Percentiles rank a stretch among this genome's conserved stretches.
Evolutionary conservation across 2,888 invertebrate genomes (phyloP).

Genomic region (Neoascia interrupta): DNA sequence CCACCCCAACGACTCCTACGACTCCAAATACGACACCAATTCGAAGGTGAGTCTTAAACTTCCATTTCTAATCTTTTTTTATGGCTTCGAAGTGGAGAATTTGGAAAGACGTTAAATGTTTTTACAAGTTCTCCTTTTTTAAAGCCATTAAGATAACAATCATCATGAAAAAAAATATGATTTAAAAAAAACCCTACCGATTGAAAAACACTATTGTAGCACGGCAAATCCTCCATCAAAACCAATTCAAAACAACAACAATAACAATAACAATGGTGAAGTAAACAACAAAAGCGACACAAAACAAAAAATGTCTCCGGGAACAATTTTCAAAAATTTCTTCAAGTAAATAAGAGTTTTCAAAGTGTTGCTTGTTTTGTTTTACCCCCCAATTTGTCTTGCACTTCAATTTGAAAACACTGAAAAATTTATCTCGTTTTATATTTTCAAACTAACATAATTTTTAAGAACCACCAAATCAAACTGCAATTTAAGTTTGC

Average conservation of each 20-base stretch:
- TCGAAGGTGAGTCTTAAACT: slow-evolving; percentile 79
- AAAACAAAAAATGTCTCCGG: slow-evolving; percentile 88
- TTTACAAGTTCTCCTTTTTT: slow-evolving; percentile 29
- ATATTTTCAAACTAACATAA: no score
- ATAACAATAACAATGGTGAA: slow-evolving; percentile 70
- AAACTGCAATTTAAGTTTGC: no score
- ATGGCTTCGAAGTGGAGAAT: not conserved
- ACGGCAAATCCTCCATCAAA: slow-evolving; percentile 60
- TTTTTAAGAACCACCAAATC: no score
- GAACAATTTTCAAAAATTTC: slow-evolving; percentile 96
- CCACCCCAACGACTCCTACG: slow-evolving; percentile 72
- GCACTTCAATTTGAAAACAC: no score
- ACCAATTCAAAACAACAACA: slow-evolving; percentile 60
- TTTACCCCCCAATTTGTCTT: no score
- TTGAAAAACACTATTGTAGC: slow-evolving; percentile 55
- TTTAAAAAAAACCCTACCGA: slow-evolving; percentile 12
- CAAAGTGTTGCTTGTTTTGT: slow-evolving; percentile 29
- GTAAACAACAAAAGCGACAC: slow-evolving; percentile 72
- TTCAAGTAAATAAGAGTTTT: slow-evolving; percentile 89
- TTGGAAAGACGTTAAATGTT: not conserved
- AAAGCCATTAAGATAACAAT: slow-evolving; percentile 3
- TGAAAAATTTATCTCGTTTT: no score
- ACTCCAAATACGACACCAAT: slow-evolving; percentile 78
- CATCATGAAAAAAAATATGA: slow-evolving; percentile 15
- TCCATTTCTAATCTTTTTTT: not conserved